A percentile compares a stretch with the other conserved stretches of the same genome.
Conservation (phyloP, 2,797 vertebrate species). For the Rhabdophis nuchalis region DNA sequence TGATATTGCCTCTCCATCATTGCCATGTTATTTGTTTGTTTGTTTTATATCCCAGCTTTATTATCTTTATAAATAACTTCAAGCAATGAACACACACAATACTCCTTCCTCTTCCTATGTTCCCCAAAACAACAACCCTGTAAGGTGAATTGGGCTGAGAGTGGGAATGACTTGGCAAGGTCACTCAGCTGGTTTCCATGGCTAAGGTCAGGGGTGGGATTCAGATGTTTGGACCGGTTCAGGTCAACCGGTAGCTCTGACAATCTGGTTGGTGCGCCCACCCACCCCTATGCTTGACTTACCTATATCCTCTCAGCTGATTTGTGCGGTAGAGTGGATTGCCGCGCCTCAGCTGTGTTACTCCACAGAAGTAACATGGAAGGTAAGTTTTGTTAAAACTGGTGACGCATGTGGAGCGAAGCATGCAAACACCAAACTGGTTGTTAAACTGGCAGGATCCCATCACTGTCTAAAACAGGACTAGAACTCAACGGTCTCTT, state of each 20-base stretch:
- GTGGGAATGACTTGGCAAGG: background rate
- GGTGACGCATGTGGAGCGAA: no score
- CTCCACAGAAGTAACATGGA: no score
- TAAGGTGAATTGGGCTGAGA: background rate
- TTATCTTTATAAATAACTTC: background rate
- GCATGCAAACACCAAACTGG: no score
- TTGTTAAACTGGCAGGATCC: no score
- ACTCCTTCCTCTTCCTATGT: background rate
- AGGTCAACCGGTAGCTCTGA: no score
- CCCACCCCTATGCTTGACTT: no score
- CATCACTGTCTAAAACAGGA: background rate
- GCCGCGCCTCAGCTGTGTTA: no score
- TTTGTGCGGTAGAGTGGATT: no score
- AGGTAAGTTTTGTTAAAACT: no score
- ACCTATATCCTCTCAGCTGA: no score
- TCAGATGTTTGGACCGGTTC: no score
- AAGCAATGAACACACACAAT: background rate
- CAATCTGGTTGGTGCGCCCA: no score
- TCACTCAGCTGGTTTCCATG: background rate
- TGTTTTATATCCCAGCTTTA: background rate
- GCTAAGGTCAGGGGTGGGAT: background rate
- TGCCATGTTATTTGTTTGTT: background rate
- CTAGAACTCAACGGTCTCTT: background rate
- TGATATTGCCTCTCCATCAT: background rate
- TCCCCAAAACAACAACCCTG: background rate